Conservation (phyloP, 1,140 invertebrate species). For the silkworm (Bombyx mori) region DNA sequence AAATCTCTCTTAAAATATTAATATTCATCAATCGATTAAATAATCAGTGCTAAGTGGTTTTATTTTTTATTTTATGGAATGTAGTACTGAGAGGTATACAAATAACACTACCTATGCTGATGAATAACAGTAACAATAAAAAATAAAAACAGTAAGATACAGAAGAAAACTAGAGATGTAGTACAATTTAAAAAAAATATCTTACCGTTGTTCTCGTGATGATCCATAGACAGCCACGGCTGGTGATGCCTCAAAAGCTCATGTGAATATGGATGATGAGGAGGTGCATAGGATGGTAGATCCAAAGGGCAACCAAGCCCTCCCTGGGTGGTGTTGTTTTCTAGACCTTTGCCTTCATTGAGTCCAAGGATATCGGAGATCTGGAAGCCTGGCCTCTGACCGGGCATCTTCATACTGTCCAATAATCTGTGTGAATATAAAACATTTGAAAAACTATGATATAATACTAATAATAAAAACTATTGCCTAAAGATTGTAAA, state of each 20-base stretch:
- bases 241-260: slow-evolving; percentile 58
- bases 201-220: slow-evolving; percentile 49
- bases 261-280: slow-evolving; percentile 48
- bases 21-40: too few relatives aligned
- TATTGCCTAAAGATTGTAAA: too few relatives aligned
- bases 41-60: too few relatives aligned
- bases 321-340: slow-evolving; percentile 26
- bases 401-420: slow-evolving; percentile 78
- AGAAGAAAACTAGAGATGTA: too few relatives aligned
- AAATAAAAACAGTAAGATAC: too few relatives aligned
- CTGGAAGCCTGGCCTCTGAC: slow-evolving; percentile 78
- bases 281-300: slow-evolving; percentile 40
- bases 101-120: too few relatives aligned
- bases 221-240: slow-evolving; percentile 56
- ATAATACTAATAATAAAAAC: too few relatives aligned
- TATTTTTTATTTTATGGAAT: too few relatives aligned
- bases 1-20: too few relatives aligned
- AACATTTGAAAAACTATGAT: background rate
- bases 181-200: background rate
- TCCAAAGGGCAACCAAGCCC: slow-evolving; percentile 35
- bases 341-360: slow-evolving; percentile 57
- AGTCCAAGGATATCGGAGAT: slow-evolving; percentile 83
- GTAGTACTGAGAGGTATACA: too few relatives aligned
- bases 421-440: slow-evolving; percentile 67
- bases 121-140: too few relatives aligned